These are phyloP conservation scores for Loris lydekkerianus DNA, from an alignment of 2,797 vertebrate genomes.

Conservation along the genomic window DNA sequence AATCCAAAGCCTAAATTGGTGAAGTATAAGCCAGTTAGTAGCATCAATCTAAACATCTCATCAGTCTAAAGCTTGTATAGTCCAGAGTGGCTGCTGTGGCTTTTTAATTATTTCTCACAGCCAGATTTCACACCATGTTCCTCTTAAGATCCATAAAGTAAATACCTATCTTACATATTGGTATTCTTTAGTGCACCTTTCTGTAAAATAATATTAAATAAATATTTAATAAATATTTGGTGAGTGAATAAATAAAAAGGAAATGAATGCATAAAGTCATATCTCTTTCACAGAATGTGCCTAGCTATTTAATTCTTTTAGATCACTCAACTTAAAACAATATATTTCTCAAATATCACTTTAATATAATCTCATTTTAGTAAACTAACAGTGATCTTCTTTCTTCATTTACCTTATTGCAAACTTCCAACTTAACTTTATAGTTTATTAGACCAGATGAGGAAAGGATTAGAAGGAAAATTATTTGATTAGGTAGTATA, in stretches of 20 bases:
- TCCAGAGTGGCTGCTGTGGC: background rate
- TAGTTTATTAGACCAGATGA: background rate
- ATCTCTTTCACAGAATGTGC: background rate
- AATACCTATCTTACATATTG: background rate
- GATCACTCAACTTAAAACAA: background rate
- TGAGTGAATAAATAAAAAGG: background rate
- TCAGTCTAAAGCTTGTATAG: background rate
- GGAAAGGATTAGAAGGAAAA: background rate
- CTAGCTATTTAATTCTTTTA: background rate
- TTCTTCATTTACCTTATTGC: background rate
- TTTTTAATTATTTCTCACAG: conserved; percentile 9
- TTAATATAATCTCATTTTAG: background rate
- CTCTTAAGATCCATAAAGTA: background rate
- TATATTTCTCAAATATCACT: background rate
- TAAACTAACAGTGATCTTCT: background rate
- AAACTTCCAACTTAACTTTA: background rate
- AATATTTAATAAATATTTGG: background rate
- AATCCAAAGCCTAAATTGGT: background rate
- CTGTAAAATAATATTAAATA: background rate
- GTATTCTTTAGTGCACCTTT: background rate
- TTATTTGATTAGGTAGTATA: background rate
- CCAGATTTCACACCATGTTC: background rate
- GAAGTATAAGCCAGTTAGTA: background rate
- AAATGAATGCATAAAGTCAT: background rate
- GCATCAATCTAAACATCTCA: background rate